Conservation (phyloP, 2,113 vertebrate genomes). For the Polypterus senegalus region DNA sequence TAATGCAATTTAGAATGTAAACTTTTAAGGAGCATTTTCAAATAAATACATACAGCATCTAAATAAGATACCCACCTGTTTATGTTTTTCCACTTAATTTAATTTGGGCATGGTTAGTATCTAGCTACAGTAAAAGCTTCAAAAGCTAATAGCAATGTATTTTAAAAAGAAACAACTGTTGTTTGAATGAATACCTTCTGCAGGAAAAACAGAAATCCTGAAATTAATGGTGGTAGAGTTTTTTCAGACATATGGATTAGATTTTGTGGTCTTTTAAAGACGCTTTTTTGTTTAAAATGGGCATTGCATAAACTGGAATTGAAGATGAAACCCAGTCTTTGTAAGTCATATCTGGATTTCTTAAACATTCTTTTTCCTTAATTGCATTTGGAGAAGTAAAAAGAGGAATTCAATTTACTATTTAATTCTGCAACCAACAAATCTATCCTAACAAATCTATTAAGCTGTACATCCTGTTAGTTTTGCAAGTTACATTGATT, state of each 20-base stretch:
- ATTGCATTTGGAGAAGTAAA: slow-evolving; percentile 1
- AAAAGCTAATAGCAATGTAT: slow-evolving; percentile 19
- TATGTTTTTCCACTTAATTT: background rate
- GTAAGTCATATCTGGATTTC: background rate
- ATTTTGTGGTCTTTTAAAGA: background rate
- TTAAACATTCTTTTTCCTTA: background rate
- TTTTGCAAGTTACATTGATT: no score
- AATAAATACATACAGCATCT: no score
- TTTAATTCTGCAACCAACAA: background rate
- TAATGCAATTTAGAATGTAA: no score
- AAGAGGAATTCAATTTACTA: background rate
- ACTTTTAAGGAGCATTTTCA: no score
- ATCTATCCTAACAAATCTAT: background rate
- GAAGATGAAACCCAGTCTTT: background rate
- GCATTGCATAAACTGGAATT: background rate
- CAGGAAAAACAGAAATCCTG: background rate
- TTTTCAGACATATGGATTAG: slow-evolving; percentile 1
- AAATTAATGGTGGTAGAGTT: background rate
- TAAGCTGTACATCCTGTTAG: no score
- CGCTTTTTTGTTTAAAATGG: background rate
- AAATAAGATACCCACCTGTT: no score
- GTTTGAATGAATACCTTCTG: background rate
- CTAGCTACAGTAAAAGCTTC: slow-evolving; percentile 30
- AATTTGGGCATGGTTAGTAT: slow-evolving; percentile 31
- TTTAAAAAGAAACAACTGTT: slow-evolving; percentile 20